Percentiles rank a stretch among this genome's conserved stretches.
These are phyloP conservation scores for Stenolophus ochropezus DNA, from an alignment of 2,888 invertebrate genomes.

Conservation along the genomic window DNA sequence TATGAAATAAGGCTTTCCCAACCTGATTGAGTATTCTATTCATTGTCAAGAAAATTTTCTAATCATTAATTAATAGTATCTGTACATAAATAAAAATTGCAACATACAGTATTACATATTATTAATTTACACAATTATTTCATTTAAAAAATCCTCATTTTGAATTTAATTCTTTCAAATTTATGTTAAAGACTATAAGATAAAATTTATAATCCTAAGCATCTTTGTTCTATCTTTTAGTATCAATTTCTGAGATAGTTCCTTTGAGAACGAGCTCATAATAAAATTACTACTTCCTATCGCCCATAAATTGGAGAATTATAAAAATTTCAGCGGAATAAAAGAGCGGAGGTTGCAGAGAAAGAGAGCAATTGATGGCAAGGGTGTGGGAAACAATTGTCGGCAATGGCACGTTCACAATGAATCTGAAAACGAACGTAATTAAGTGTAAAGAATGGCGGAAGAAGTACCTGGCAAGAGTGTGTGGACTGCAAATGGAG, in stretches of 20 bases:
- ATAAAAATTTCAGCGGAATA: not conserved
- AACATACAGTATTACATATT: too few relatives aligned
- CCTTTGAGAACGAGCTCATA: not conserved
- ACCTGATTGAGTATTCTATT: too few relatives aligned
- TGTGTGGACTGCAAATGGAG: constrained; percentile 27
- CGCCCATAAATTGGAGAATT: not conserved
- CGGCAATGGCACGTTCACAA: constrained; percentile 29
- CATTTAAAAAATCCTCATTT: too few relatives aligned
- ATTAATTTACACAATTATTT: too few relatives aligned
- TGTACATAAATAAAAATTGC: too few relatives aligned
- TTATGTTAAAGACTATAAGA: too few relatives aligned
- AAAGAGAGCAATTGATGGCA: constrained; percentile 10
- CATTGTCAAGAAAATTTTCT: too few relatives aligned
- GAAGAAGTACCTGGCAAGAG: constrained; percentile 27
- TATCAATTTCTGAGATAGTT: not conserved
- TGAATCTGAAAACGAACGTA: constrained; percentile 39
- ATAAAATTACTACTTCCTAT: not conserved
- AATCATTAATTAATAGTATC: too few relatives aligned
- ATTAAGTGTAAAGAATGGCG: constrained; percentile 38
- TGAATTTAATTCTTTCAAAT: too few relatives aligned
- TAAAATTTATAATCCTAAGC: not conserved
- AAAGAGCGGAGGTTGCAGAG: not conserved
- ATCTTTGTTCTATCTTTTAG: not conserved
- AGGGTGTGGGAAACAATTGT: constrained; percentile 28
- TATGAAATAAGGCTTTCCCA: too few relatives aligned